Evolutionary conservation across 2,797 vertebrate genomes (phyloP), one percentile per base, ranked within the genome.

Genomic region (Anguilla marmorata): DNA sequence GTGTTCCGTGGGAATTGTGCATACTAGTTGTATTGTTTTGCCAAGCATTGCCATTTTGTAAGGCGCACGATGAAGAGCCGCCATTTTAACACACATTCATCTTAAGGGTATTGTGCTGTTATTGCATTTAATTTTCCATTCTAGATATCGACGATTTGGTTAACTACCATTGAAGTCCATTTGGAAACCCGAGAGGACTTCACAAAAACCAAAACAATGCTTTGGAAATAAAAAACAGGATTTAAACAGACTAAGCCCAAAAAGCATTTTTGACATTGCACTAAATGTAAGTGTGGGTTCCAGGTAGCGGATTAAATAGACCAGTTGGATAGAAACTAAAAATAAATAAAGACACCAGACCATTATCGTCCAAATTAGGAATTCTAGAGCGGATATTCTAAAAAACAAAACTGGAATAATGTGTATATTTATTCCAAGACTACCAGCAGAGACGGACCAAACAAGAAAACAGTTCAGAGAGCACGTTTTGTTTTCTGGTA

Each of bases 81-180:
- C 93, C 93, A 95, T 95, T 95, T 95, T 94, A 94, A 93, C 91
- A 92, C 93, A 88, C 88, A 89, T 85, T 86, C 88, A 89, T 90
- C 84, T 87, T 90, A 52, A 86, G 80, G 60, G 82, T 86, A 33
- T 88, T 88, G 86, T 58, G 60, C 86, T 88, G 89, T 66, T 88
- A 86, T 89, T 86, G 58, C 48, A 87, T 45, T 86, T 87, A 89
- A 88, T 87, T 87, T 56, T 86, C 58, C 84, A 72, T 85, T 82
- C 30, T 79, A 74, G 85, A 90, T 82, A 87, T 86, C 0, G 54
- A 86, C 87, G 87, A 88, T 84, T 87, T 89, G 85, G 80, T 88
- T 88, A 89, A 89, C 82, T 30, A 87, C 19, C 48, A 48, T 60
- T 86, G 60, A 56, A 83, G 50, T 30, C 41, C 69, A 58, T 58